Percentiles rank a stretch among this genome's conserved stretches.
Evolutionary conservation across 35 echinoderm and acorn worm genomes (phyloP).

Genomic region (Antedon bifida): DNA sequence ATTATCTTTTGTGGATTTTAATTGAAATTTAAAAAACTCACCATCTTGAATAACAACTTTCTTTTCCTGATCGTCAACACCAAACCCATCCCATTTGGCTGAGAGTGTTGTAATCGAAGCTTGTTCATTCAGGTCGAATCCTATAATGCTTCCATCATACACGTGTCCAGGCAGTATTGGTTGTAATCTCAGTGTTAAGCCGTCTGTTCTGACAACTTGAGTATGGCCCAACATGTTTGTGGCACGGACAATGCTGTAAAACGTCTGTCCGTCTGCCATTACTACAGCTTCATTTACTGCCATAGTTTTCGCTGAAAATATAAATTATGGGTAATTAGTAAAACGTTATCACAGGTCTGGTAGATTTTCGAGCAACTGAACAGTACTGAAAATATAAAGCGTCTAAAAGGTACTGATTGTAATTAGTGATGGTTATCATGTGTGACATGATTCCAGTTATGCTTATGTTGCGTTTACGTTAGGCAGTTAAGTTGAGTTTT

Average conservation of each 20-base stretch:
- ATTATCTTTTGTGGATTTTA: too few relatives aligned
- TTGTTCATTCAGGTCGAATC: slow-evolving; percentile 29
- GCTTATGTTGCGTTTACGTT: too few relatives aligned
- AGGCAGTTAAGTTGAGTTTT: too few relatives aligned
- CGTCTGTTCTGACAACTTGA: slow-evolving; percentile 12
- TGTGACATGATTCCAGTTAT: too few relatives aligned
- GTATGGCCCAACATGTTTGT: slow-evolving; percentile 18
- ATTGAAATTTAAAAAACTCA: too few relatives aligned
- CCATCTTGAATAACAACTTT: slow-evolving; percentile 11
- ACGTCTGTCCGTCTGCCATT: slow-evolving; percentile 24
- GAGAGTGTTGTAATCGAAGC: slow-evolving; percentile 6
- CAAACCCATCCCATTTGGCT: slow-evolving; percentile 43
- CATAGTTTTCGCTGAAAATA: too few relatives aligned
- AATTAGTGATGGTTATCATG: too few relatives aligned
- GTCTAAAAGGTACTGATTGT: too few relatives aligned
- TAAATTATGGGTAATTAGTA: too few relatives aligned
- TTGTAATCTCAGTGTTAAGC: slow-evolving; percentile 5
- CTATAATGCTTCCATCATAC: slow-evolving; percentile 20
- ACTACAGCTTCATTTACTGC: not conserved
- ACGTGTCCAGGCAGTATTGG: slow-evolving; percentile 28
- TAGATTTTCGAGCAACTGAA: too few relatives aligned
- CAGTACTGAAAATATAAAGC: too few relatives aligned
- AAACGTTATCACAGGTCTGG: too few relatives aligned
- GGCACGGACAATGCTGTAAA: slow-evolving; percentile 18
- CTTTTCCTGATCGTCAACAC: not conserved